Base-by-base conservation (phyloP, 2,888 invertebrate species). In the Rutpela maculata region DNA sequence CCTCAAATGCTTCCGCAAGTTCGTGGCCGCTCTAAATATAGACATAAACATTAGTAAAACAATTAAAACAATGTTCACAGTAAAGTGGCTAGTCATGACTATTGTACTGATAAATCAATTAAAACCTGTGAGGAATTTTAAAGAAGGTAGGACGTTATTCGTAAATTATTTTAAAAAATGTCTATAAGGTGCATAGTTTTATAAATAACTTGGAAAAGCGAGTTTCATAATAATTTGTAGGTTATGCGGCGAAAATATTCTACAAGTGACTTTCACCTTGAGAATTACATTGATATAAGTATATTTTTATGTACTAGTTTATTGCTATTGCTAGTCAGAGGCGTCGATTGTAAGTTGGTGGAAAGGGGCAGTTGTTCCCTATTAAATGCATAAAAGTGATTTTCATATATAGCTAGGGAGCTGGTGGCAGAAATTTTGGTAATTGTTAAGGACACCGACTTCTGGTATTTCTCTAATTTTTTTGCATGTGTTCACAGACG, bases 91-190 rank as follows among this genome's bases (percentile, higher is more conserved):
- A 10, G 73, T 73, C 10, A 10, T 69, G 12, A 35, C 31, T 19
- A 6, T 60, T 57, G 26, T 77, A 19, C 17, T 69, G 10, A 35
- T 70, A 10, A 55, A 74, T 43, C 59, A 59, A 59, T 35, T 77
- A 50, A 35, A 55, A 50, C 26, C 31, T 10, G 77, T 71, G 55
- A 9, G 15, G 26, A 77, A 70, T 71, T 70, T 71, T 35, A 74
- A 77, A 59, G 77, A 77, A 77, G 69, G 77, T 77, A 60, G 70
- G 77, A 26, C 0, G 22, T 17, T 31, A 68, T 50, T 50, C 50
- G n/a, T 50, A 35, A 26, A 50, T 38, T 50, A 35, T 1, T 59
- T 0, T 11, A 55, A 68, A 56, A 55, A 68, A 9, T 55, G 17
- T 26, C 31, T 35, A 35, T 6, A 35, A 7, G 31, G 0, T 35